Evolutionary conservation across 2,797 vertebrate species (phyloP), one percentile per base, ranked within the genome.

Genomic region (Rhynchonycteris naso): DNA sequence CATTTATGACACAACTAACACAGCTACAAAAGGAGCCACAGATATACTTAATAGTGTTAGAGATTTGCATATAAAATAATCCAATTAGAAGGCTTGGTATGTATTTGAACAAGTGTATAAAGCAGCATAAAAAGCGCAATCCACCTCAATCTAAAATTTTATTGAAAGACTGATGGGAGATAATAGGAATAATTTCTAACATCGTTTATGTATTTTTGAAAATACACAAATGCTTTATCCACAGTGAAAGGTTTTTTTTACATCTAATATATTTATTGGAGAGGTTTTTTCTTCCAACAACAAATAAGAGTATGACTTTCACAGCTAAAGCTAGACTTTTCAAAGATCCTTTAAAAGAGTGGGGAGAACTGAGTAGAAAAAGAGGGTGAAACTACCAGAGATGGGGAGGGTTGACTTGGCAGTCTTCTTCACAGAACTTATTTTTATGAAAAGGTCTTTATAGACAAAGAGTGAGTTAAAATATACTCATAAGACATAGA

Each of bases 51-150:
- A 97, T 47, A 92, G 90, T 95, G 95, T 81, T 93, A 89, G 74
- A 66, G 95, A 86, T 97, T 97, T 97, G 88, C 96, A 97, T 94
- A 75, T 94, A 97, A 98, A 97, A 97, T 81, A 96, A 79, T 96
- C 94, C 95, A 96, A 97, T 91, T 93, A 95, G 97, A 97, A 83
- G 96, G 80, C 79, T 33, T 90, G 68, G 52, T 91, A 56, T 90
- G 30, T 66, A 96, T 91, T 61, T 58, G 94, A 91, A 87, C 56
- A 97, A 71, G 93, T 91, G 35, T 88, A 74, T 38, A 86, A 94
- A 97, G 85, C 91, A 92, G 87, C 61, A 96, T 95, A 95, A 95
- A 90, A 69, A 96, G 72, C 88, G 47, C 63, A 96, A 21, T 82
- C 54, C 76, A 96, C 68, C 22, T 96, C 90, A 59, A 86, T 63